These are phyloP conservation scores for Blomia tropicalis DNA, from an alignment of 2,888 invertebrate genomes.

Conservation along the genomic window DNA sequence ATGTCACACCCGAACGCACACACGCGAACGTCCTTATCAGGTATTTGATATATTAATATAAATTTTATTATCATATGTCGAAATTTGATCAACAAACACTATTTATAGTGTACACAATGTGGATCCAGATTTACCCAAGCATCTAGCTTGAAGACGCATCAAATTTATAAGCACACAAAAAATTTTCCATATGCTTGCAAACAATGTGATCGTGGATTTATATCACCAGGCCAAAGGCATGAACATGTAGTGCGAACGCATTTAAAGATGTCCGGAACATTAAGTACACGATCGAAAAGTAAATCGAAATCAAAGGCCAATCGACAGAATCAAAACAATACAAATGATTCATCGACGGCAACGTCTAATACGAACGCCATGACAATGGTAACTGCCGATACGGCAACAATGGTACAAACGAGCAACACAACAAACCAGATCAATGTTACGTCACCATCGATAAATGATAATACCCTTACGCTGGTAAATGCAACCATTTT, in stretches of 20 bases:
- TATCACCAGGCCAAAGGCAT: conserved; percentile 25
- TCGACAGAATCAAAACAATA: not conserved
- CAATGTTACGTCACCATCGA: not conserved
- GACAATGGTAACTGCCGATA: not conserved
- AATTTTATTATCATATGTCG: not conserved
- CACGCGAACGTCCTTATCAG: conserved; percentile 25
- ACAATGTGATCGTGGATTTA: conserved; percentile 26
- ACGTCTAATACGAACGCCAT: not conserved
- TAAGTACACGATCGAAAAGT: not conserved
- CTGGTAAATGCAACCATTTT: conserved; percentile 10
- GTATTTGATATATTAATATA: not conserved
- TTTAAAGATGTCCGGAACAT: conserved; percentile 2
- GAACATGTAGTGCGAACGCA: conserved; percentile 25
- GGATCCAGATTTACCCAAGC: conserved; percentile 26
- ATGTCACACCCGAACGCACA: conserved; percentile 26
- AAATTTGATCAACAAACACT: not conserved
- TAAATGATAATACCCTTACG: not conserved
- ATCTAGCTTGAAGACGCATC: conserved; percentile 25
- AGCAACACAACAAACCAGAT: not conserved
- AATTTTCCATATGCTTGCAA: conserved; percentile 26
- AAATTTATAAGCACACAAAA: conserved; percentile 27
- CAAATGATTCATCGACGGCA: not conserved
- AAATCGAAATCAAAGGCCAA: conserved; percentile 5
- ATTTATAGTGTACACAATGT: conserved; percentile 21
- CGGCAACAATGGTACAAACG: too few relatives aligned